Evolutionary conservation across 1,140 invertebrate species (phyloP).

Genomic region (Diprion similis): DNA sequence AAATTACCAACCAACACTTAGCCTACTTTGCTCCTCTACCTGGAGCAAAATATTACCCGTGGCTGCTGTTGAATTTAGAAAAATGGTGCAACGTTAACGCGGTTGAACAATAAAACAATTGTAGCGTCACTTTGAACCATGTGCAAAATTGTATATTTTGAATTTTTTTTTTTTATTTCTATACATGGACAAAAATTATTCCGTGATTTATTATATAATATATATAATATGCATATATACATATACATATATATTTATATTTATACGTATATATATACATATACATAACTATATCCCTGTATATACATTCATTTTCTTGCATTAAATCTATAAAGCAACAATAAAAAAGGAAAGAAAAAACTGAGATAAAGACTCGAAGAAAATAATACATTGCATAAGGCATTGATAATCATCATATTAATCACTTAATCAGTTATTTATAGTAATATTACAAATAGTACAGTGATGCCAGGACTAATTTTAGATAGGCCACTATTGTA

Average conservation of each 20-base stretch:
- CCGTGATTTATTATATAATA: slow-evolving; percentile 35
- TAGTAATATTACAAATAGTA: slow-evolving; percentile 31
- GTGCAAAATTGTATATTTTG: slow-evolving; percentile 42
- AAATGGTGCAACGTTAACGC: too few species aligned
- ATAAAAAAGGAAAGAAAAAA: slow-evolving; percentile 6
- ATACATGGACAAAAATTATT: slow-evolving; percentile 35
- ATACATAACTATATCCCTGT: slow-evolving; percentile 11
- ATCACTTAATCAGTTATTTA: slow-evolving; percentile 22
- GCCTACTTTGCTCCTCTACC: too few species aligned
- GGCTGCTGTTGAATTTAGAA: too few species aligned
- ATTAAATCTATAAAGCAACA: slow-evolving; percentile 11
- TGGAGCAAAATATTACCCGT: too few species aligned
- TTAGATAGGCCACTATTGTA: neutral
- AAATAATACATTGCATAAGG: slow-evolving; percentile 16
- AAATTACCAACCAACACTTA: too few species aligned
- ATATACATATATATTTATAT: too few species aligned
- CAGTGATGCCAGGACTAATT: neutral
- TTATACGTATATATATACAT: slow-evolving; percentile 34
- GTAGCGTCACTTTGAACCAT: slow-evolving; percentile 1
- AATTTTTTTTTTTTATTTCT: slow-evolving; percentile 39
- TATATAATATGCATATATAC: too few species aligned
- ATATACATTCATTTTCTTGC: slow-evolving; percentile 12
- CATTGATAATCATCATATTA: slow-evolving; percentile 15
- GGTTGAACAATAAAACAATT: too few species aligned
- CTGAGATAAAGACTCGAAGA: slow-evolving; percentile 9